phyloP scores from a whole-genome alignment of 2,888 invertebrate species.

The Agonopterix arenella region DNA sequence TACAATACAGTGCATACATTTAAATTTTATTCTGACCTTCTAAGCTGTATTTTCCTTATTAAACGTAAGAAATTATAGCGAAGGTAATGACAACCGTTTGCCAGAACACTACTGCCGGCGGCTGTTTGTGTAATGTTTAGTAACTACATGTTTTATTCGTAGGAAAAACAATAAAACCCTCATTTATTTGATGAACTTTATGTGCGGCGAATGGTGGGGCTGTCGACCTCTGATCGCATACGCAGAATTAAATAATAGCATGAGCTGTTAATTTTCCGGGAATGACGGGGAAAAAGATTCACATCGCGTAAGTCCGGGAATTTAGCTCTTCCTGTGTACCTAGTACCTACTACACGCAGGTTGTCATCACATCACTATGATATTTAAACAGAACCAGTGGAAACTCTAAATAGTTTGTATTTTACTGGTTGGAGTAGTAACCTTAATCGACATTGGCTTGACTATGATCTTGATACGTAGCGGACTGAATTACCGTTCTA shows the following conservation, averaged over 20 bases:
- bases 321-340: constrained; percentile 16
- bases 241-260: constrained; percentile 40
- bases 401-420: too few relatives aligned
- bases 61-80: constrained; percentile 2
- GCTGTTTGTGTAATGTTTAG: neutral
- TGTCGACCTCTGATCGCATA: constrained; percentile 21
- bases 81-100: constrained; percentile 1
- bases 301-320: constrained; percentile 23
- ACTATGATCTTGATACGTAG: too few relatives aligned
- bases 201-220: constrained; percentile 8
- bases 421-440: too few relatives aligned
- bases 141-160: constrained; percentile 1
- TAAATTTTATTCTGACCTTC: constrained; percentile 9
- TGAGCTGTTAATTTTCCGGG: constrained; percentile 35
- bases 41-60: constrained; percentile 7
- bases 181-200: neutral
- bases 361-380: neutral
- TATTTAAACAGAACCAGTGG: too few relatives aligned
- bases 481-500: too few relatives aligned
- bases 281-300: constrained; percentile 27
- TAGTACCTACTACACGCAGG: neutral
- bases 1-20: constrained; percentile 1
- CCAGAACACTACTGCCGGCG: too few relatives aligned
- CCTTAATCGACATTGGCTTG: too few relatives aligned
- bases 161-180: neutral